Base-by-base conservation (phyloP, 2,113 vertebrate species). In the Acrocephalus kingi region DNA sequence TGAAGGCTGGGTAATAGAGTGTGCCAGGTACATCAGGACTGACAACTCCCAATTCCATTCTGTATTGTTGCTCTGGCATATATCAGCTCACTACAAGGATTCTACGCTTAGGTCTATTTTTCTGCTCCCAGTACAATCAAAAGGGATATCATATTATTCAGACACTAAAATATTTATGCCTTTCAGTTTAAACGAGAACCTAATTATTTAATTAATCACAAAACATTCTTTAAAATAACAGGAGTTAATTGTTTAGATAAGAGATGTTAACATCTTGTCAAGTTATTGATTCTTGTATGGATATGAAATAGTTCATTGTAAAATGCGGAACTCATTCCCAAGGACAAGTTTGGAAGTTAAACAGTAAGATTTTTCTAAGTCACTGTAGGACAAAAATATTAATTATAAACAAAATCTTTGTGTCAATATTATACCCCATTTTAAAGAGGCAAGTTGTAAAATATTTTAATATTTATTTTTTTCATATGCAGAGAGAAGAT, bases 401-500 rank as follows among this genome's bases (percentile, higher is more conserved):
- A 19, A 48, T 43, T 72, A 73, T 23, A 66, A 86, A 62, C 35
- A 58, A 92, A 74, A 55, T 55, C 11, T 64, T 81, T 52, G 18
- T 48, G 21, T 74, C 56, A 54, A 35, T 84, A 41, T 17, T 79
- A 37, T 24, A 79, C 6, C 11, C 61, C 10, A 69, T 62, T 73
- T 77, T 52, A 73, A 87, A 91, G 37, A 73, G 10, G n/a, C 16
- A 81, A 78, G 41, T 52, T 35, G 22, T 93, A 68, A 94, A 89
- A 76, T 81, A 63, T 55, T 89, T 61, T 91, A 37, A 45, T 69
- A 56, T 82, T 87, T 69, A 15, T 25, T 84, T 81, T 75, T 95
- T 89, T 93, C 72, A 91, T 46, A 97, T 95, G 87, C 96, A 99
- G 98, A 99, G 97, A 98, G 98, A 99, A 96, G 98, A 99, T 94